phyloP scores from a whole-genome alignment of 2,888 invertebrate genomes.

The Dryadula phaetusa region DNA sequence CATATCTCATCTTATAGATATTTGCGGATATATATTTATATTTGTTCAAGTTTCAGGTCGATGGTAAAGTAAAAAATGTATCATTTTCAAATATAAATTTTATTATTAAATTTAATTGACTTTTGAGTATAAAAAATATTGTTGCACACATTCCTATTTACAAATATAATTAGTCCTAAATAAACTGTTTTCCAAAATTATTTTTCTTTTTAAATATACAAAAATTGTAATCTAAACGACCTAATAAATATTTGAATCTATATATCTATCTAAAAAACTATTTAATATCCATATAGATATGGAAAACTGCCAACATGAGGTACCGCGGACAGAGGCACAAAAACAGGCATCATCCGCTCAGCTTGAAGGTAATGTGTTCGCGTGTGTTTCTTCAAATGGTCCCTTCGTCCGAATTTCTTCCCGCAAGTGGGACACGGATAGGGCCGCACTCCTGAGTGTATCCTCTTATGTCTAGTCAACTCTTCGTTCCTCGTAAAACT shows the following conservation, averaged over 20 bases:
- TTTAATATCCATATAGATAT: slow-evolving; percentile 84
- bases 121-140: slow-evolving; percentile 23
- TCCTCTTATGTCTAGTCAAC: slow-evolving; percentile 94
- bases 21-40: no score
- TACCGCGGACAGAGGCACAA: slow-evolving; percentile 84
- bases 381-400: slow-evolving; percentile 97
- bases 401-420: slow-evolving; percentile 96
- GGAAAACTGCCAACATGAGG: slow-evolving; percentile 71
- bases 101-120: slow-evolving; percentile 27
- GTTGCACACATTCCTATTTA: slow-evolving; percentile 33
- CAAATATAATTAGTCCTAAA: slow-evolving; percentile 17
- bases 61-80: slow-evolving; percentile 3
- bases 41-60: neutral
- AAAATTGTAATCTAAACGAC: neutral
- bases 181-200: slow-evolving; percentile 22
- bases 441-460: slow-evolving; percentile 94
- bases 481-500: slow-evolving; percentile 97
- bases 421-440: slow-evolving; percentile 94
- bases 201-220: neutral
- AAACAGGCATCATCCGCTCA: slow-evolving; percentile 85
- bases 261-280: neutral
- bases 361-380: slow-evolving; percentile 90
- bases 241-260: slow-evolving; percentile 1
- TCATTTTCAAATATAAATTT: slow-evolving; percentile 35
- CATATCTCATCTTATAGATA: no score